Base-by-base conservation (phyloP, 2,797 vertebrate species). In the Chelidonichthys spinosus region DNA sequence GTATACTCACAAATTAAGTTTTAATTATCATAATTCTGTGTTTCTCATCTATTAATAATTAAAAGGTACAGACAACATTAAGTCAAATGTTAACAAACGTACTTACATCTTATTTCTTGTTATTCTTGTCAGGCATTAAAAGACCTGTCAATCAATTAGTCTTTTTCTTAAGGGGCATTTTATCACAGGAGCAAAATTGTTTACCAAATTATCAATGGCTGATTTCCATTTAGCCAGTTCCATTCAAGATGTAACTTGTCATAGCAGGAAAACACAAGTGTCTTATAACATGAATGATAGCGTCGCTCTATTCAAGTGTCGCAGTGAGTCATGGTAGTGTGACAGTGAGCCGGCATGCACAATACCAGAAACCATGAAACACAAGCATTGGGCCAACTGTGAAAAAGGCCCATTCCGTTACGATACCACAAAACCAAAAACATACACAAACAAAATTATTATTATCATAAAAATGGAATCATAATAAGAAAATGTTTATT, bases 401-500 rank as follows among this genome's bases (percentile, higher is more conserved):
- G 32, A 37, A n/a, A 52, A 33, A 49, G 4, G 33, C 7, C 35
- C 7, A 10, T 35, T 58, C 3, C 3, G n/a, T 59, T 32, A 52
- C 25, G 39, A 50, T 36, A 65, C 3, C 13, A 37, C 50, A 43
- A 46, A 10, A 63, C 42, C 37, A 6, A 59, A 56, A 47, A 66
- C 4, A 37, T 33, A n/a, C 18, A 18, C 4, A 49, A 49, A 9
- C 47, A 4, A 49, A 49, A 11, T 13, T 32, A 53, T 14, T 33
- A 7, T 53, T 35, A 39, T 47, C 14, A 3, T 5, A 64, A 4
- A 18, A 25, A 36, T 25, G 5, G 35, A 61, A 39, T 52, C 10
- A 43, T 25, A 25, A 25, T 25, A 61, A 72, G 32, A 52, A 74
- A 59, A 53, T 40, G 13, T 53, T 69, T 44, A 71, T 17, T 6